phyloP scores from a whole-genome alignment of 1,140 invertebrate genomes.

The Scaptomyza graminum region DNA sequence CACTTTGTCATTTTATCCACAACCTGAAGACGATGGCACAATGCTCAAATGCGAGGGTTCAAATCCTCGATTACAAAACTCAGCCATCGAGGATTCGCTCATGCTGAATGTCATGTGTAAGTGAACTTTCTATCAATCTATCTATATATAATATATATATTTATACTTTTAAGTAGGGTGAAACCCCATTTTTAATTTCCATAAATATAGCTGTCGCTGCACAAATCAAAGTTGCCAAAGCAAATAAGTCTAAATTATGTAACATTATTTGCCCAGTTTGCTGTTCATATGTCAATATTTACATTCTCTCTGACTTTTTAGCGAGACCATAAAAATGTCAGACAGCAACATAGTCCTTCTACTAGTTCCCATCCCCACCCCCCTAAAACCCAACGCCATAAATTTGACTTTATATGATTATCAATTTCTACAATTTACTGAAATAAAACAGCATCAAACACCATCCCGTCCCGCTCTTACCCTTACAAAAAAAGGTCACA shows the following conservation, averaged over 20 bases:
- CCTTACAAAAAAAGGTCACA: slow-evolving; percentile 27
- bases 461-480: neutral
- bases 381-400: slow-evolving; percentile 43
- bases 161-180: neutral
- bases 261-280: slow-evolving; percentile 64
- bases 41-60: slow-evolving; percentile 93
- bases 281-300: slow-evolving; percentile 68
- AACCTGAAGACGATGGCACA: slow-evolving; percentile 92
- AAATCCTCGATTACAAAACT: slow-evolving; percentile 89
- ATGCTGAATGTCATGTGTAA: slow-evolving; percentile 94
- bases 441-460: slow-evolving; percentile 22
- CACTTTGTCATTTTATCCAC: slow-evolving; percentile 90
- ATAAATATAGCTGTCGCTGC: slow-evolving; percentile 50
- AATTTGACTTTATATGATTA: slow-evolving; percentile 79
- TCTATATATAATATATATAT: neutral
- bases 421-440: slow-evolving; percentile 65
- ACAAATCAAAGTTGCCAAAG: slow-evolving; percentile 67
- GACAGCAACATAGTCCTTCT: slow-evolving; percentile 19
- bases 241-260: slow-evolving; percentile 77
- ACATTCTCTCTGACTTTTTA: slow-evolving; percentile 54
- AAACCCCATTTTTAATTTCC: slow-evolving; percentile 55
- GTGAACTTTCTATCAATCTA: slow-evolving; percentile 82
- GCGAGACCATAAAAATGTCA: slow-evolving; percentile 59
- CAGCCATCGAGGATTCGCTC: slow-evolving; percentile 91
- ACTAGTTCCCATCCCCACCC: neutral